Evolutionary conservation across 1,140 invertebrate species (phyloP), one percentile per base, ranked within the genome.

Genomic region (Sipha flava): DNA sequence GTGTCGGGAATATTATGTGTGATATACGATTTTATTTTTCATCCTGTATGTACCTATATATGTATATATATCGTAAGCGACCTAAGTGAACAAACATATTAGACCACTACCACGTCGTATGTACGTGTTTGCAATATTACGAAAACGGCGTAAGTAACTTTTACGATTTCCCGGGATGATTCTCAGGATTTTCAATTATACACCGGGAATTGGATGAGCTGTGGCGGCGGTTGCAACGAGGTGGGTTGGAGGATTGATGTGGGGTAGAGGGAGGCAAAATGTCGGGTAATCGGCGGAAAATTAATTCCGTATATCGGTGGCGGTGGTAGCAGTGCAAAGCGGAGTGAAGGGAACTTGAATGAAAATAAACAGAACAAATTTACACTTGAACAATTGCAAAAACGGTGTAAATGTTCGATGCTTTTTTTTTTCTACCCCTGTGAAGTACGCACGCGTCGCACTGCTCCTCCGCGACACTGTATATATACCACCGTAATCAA

Each of bases 231-330:
- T n/a, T n/a, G 37, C 4, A 40, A 40, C 37, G 37, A 40, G 5
- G 37, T 40, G 5, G 37, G 37, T 4, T 40, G 37, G 37, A 6
- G 37, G 5, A 10, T 40, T 6, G 4, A 40, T 4, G 37, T 40
- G n/a, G n/a, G n/a, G n/a, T n/a, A n/a, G n/a, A n/a, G 21, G 4
- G 2, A n/a, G 10, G 23, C 16, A 18, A 40, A 54, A 29, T 3
- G 34, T 77, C 26, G 34, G 43, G 54, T 79, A 79, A 79, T 79
- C 54, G 37, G 54, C 26, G 77, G 59, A 79, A 66, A 73, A 81
- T 81, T 81, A 81, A 57, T 80, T 54, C 66, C 23, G 37, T 26
- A 37, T 68, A 68, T 43, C 64, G n/a, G n/a, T n/a, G n/a, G n/a
- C n/a, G n/a, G n/a, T n/a, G n/a, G n/a, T 21, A 26, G 21, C 37